Evolutionary conservation across 2,113 vertebrate species (phyloP).

Genomic region (Ramphastos sulfuratus): DNA sequence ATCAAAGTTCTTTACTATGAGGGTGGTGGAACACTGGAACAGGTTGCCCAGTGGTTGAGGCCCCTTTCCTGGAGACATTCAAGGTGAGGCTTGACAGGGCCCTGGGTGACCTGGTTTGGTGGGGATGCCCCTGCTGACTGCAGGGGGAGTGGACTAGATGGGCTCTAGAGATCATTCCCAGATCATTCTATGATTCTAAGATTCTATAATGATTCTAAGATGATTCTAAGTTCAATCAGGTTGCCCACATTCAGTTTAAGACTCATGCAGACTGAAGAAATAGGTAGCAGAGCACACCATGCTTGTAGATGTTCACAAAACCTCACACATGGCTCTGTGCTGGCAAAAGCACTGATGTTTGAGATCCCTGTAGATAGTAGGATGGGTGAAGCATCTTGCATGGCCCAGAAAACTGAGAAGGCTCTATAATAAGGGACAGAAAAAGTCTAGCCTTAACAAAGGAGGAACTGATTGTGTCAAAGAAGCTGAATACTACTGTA

Average conservation of each 20-base stretch:
- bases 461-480: not conserved
- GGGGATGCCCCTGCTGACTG: no score
- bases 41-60: no score
- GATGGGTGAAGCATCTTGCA: not conserved
- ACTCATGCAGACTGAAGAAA: fast-evolving
- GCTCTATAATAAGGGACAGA: not conserved
- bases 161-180: no score
- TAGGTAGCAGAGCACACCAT: not conserved
- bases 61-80: no score
- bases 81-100: no score
- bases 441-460: not conserved
- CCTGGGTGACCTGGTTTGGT: no score
- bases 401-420: not conserved
- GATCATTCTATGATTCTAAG: no score
- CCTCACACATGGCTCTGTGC: not conserved
- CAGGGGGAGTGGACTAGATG: no score
- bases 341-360: not conserved
- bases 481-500: not conserved
- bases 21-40: no score
- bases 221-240: no score
- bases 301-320: not conserved
- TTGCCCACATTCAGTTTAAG: not conserved
- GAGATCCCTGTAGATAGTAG: fast-evolving
- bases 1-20: no score
- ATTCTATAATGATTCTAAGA: no score